A percentile compares a stretch with the other conserved stretches of the same genome.
phyloP scores from a whole-genome alignment of 2,888 invertebrate genomes.

The Bombylius major region DNA sequence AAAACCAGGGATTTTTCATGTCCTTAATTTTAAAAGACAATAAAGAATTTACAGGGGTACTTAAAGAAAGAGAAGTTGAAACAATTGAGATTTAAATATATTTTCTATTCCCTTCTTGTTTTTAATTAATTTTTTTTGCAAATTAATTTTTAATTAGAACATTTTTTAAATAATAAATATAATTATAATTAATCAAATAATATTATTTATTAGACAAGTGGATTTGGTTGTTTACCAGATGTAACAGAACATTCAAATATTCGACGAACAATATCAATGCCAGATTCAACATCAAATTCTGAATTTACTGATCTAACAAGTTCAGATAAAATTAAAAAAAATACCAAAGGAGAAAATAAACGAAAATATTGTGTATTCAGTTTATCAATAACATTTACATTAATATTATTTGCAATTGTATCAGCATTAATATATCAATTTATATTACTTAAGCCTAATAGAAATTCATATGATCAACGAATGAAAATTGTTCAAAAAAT shows the following conservation, averaged over 20 bases:
- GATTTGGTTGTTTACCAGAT: slow-evolving; percentile 36
- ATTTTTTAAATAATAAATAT: not conserved
- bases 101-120: not conserved
- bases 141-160: not conserved
- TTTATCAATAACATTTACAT: slow-evolving; percentile 29
- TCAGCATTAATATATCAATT: slow-evolving; percentile 33
- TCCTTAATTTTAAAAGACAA: no score
- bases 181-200: slow-evolving; percentile 7
- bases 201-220: slow-evolving; percentile 27
- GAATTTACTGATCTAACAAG: slow-evolving; percentile 35
- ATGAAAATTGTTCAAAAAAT: slow-evolving; percentile 34
- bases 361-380: slow-evolving; percentile 28
- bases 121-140: not conserved
- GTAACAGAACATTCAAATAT: slow-evolving; percentile 37
- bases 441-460: slow-evolving; percentile 32
- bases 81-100: no score
- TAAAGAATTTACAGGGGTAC: no score
- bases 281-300: slow-evolving; percentile 30
- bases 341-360: slow-evolving; percentile 5
- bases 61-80: no score
- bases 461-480: slow-evolving; percentile 37
- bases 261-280: slow-evolving; percentile 32
- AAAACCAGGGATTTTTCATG: no score
- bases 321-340: slow-evolving; percentile 32
- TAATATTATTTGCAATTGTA: slow-evolving; percentile 27